These are phyloP conservation scores for Sarcophaga peregrina DNA, from an alignment of 1,140 invertebrate genomes.

Conservation along the genomic window DNA sequence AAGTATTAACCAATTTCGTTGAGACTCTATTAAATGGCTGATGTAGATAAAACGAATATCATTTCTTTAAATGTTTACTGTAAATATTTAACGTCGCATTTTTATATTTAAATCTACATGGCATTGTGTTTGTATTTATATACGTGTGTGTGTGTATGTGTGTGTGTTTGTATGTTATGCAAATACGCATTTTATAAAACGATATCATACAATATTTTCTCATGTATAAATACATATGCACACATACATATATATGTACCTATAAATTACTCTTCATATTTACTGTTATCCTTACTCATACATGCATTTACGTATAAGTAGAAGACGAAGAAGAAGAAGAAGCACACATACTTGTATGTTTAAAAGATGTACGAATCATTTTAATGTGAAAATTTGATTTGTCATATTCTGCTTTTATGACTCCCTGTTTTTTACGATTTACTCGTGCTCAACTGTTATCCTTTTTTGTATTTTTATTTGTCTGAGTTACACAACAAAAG, in stretches of 20 bases:
- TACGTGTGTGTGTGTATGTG: not conserved
- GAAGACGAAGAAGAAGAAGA: not conserved
- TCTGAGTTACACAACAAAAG: not conserved
- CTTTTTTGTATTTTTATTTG: not conserved
- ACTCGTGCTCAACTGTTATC: not conserved
- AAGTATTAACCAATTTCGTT: no score
- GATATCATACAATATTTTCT: not conserved
- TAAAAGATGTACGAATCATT: not conserved
- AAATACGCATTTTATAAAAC: not conserved
- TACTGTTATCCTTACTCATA: no score
- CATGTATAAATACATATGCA: not conserved
- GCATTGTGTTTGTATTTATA: no score
- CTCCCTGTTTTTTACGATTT: constrained; percentile 5
- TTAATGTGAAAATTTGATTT: constrained; percentile 25
- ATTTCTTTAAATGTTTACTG: no score
- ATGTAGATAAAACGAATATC: no score
- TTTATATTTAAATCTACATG: no score
- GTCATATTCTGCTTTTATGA: not conserved
- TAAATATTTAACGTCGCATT: no score
- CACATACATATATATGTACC: not conserved
- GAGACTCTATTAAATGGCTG: no score
- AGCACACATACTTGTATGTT: not conserved
- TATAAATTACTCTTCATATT: not conserved
- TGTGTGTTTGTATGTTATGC: not conserved
- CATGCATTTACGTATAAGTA: no score